Evolutionary conservation across 2,888 invertebrate species (phyloP), one percentile per base, ranked within the genome.

Genomic region (Xylocampa areola): DNA sequence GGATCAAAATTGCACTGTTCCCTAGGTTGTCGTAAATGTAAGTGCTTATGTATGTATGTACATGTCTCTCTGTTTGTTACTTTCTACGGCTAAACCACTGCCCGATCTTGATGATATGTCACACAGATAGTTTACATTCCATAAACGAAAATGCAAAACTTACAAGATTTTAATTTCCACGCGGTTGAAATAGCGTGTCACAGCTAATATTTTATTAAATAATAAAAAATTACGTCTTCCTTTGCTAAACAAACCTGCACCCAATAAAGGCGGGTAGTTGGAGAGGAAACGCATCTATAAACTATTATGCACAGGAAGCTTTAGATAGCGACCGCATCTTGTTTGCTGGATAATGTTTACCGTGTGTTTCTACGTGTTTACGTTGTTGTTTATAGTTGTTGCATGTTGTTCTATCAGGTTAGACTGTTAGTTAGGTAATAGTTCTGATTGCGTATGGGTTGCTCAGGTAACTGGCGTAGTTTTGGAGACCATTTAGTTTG

Each of bases 211-310:
- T n/a, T n/a, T n/a, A n/a, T n/a, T n/a, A n/a, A 25, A 7, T 10
- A 14, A 58, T 35, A 37, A 55, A 39, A 47, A 47, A 49, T 57
- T 21, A 59, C 35, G 13, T 39, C 30, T 51, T 53, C 39, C 35
- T 55, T 51, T 6, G 10, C 17, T 43, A 36, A 30, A 60, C 61
- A 52, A 59, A 70, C 45, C 47, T 54, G 30, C 30, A 54, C 36
- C 48, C 11, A 45, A 55, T 58, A 53, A 55, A 53, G 39, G 10
- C 48, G 21, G 14, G 27, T 10, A 19, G 43, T 19, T 48, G 39
- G 33, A 60, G 29, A 76, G 82, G 83, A 81, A 80, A 60, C 68
- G 44, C 63, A 59, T 73, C 66, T 66, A 67, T 72, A 74, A 77
- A 75, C 76, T 79, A n/a, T n/a, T n/a, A 60, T 57, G 40, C 43